Conservation (phyloP, 1,140 invertebrate species). For the Leptinotarsa defecta region DNA sequence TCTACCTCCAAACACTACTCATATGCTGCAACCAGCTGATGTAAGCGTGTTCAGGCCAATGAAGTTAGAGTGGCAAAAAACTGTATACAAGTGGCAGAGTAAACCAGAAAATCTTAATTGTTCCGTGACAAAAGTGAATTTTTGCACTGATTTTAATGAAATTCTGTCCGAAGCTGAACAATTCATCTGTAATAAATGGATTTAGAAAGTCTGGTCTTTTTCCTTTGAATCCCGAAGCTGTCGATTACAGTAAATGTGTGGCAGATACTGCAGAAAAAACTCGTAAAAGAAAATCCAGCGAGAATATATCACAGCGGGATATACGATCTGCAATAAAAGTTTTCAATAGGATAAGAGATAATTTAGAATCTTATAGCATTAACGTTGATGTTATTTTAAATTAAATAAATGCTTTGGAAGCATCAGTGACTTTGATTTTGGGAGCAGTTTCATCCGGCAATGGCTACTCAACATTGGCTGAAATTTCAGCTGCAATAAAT, state of each 20-base stretch:
- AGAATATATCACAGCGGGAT: too few relatives aligned
- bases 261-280: not conserved
- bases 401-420: too few relatives aligned
- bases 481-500: conserved; percentile 13
- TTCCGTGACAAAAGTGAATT: not conserved
- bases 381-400: too few relatives aligned
- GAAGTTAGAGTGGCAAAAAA: not conserved
- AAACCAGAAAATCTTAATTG: not conserved
- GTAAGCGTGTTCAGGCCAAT: not conserved
- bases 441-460: conserved; percentile 18
- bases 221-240: not conserved
- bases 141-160: not conserved
- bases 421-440: too few relatives aligned
- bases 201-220: not conserved
- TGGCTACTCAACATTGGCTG: conserved; percentile 16
- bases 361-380: too few relatives aligned
- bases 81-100: not conserved
- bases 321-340: too few relatives aligned
- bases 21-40: not conserved
- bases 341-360: too few relatives aligned
- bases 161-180: not conserved
- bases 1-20: not conserved
- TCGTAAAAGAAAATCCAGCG: too few relatives aligned
- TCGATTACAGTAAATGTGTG: not conserved
- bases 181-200: not conserved